phyloP scores from a whole-genome alignment of 1,140 invertebrate genomes.

The Pseudoatta argentina region DNA sequence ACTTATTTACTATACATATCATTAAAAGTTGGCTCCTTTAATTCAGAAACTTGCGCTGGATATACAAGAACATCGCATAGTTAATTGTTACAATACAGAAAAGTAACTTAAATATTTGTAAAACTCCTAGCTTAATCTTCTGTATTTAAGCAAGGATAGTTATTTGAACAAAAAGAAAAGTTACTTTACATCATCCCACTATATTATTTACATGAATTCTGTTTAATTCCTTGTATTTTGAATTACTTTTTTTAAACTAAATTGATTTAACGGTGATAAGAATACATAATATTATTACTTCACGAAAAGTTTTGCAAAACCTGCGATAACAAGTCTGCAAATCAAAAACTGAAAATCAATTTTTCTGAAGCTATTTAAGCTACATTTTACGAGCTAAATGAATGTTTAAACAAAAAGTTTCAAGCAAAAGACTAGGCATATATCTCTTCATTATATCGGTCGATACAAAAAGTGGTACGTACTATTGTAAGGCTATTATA shows the following conservation, averaged over 20 bases:
- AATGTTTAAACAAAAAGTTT: constrained; percentile 15
- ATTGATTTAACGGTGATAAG: background rate
- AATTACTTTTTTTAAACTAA: background rate
- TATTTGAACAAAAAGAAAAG: background rate
- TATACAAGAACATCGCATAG: background rate
- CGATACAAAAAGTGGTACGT: constrained; percentile 13
- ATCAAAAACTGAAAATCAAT: background rate
- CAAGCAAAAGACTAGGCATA: background rate
- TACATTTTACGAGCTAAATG: background rate
- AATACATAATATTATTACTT: background rate
- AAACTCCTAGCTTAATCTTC: constrained; percentile 12
- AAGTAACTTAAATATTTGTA: constrained; percentile 3
- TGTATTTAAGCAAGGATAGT: background rate
- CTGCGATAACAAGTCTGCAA: background rate
- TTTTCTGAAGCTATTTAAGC: background rate
- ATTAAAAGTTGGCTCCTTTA: constrained; percentile 42
- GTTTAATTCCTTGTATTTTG: background rate
- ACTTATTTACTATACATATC: constrained; percentile 41
- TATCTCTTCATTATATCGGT: constrained; percentile 1
- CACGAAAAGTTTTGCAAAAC: background rate
- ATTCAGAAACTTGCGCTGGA: constrained; percentile 20
- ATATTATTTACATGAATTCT: background rate
- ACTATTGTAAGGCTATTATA: constrained; percentile 18
- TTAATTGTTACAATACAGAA: constrained; percentile 18
- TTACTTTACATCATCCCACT: background rate